Evolutionary conservation across 2,797 vertebrate species (phyloP), one percentile per base, ranked within the genome.

Genomic region (Anguilla marmorata): DNA sequence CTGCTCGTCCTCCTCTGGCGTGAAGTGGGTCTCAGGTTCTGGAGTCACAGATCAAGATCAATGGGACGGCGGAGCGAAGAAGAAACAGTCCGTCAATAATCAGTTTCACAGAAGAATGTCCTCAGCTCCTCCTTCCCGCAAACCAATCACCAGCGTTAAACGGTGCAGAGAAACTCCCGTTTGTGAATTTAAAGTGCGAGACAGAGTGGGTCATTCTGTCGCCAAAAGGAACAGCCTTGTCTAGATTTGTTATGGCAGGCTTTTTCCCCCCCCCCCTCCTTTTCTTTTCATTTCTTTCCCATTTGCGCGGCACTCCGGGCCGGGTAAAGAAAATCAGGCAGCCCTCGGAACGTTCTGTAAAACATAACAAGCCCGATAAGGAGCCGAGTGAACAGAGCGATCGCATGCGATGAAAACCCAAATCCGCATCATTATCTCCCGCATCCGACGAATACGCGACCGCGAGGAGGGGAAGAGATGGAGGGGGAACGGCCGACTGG

Each of bases 1-100:
- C 74, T 21, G 74, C 14, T 79, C 21, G 74, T 21, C 74, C 30
- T 79, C 33, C 37, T 41, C 21, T 16, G 33, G 74, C 74, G 19
- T 14, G 12, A 79, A 79, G 14, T 45, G 37, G 16, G 7, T 41
- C 19, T 79, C 12, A 41, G 33, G 33, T 14, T 21, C 74, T 41
- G 12, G 74, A 79, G 33, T 79, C 74, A 79, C n/a, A 82, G 41
- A 50, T 48, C 79, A 82, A 50, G 79, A 82, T 50, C 79, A 82
- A 82, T 11, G 45, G 45, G 79, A 50, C 9, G 19, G 79, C 19
- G n/a, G 79, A 48, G 7, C 5, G 12, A n/a, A 82, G 30, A 12
- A 76, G 21, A 82, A 41, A 50, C 41, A 24, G 27, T 24, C 79
- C n/a, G 79, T 82, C 41, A 82, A 82, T 82, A 50, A 48, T 50